Conservation (phyloP, 2,113 vertebrate genomes). For the Donacobius atricapilla region DNA sequence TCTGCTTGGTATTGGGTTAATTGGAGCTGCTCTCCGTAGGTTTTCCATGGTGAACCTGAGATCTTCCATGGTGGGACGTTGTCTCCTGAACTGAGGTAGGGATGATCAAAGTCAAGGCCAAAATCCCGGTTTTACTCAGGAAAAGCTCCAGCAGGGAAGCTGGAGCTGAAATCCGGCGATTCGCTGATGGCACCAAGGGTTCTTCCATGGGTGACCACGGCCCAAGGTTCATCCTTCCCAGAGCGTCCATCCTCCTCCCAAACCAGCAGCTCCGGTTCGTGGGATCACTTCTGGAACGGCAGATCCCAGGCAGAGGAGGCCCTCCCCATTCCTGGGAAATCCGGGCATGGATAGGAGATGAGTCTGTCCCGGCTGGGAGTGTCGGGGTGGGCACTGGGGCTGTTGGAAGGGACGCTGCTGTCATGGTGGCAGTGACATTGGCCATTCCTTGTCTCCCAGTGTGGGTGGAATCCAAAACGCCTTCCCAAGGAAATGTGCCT, state of each 20-base stretch:
- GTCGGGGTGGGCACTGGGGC: neutral
- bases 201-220: neutral
- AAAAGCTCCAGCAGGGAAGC: rapidly evolving
- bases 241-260: neutral
- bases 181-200: rapidly evolving
- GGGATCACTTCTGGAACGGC: neutral
- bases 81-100: neutral
- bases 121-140: neutral
- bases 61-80: rapidly evolving
- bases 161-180: neutral
- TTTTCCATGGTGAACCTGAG: neutral
- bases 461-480: rapidly evolving
- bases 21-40: rapidly evolving
- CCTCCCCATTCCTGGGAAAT: neutral
- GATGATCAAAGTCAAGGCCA: neutral
- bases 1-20: rapidly evolving
- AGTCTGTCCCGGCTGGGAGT: rapidly evolving
- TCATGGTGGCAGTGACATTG: rapidly evolving
- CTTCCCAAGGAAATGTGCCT: neutral
- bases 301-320: neutral
- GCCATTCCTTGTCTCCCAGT: neutral
- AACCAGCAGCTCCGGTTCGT: rapidly evolving
- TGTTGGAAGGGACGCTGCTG: neutral
- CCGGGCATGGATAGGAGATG: too few relatives aligned
- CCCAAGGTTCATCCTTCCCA: neutral